Base-by-base conservation (phyloP, 2,797 vertebrate genomes). In the Danio tinwini region DNA sequence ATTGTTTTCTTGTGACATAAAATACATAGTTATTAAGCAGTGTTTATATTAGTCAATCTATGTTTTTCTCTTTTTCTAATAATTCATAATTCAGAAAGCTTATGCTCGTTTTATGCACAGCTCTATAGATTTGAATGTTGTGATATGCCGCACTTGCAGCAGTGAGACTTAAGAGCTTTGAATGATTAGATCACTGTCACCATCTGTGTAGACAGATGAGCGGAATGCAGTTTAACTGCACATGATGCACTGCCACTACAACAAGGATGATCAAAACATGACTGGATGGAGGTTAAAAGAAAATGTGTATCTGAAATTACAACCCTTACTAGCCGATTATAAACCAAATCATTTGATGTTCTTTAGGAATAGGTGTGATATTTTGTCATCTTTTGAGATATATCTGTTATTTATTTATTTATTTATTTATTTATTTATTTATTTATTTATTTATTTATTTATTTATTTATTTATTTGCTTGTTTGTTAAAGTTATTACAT, bases 121-220 rank as follows among this genome's bases (percentile, higher is more conserved):
- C 40, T 61, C 59, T 69, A 63, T 29, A 29, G 44, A 59, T 63
- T 83, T 75, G 16, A 37, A 55, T 45, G 63, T 64, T 21, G 37
- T 64, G 55, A 63, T 69, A 55, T 76, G 59, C 71, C 14, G 39
- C 72, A 49, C 65, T 76, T 47, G 37, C 53, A 68, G 53, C 73
- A 73, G 16, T 59, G 55, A 81, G 67, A 55, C 76, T 64, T 59
- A 65, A 55, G 37, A 44, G 71, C 72, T 70, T 83, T 78, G 52
- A 58, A 58, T 70, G 67, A 79, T 84, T 76, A 83, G 71, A 84
- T 82, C 82, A 76, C 76, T 64, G 62, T 50, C 81, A 73, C 79
- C 85, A 87, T 86, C 74, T 86, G 85, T 76, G 77, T 72, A 70
- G 68, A 86, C 83, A 85, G 84, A 81, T 83, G 80, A 87, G 73